Evolutionary conservation across 2,113 vertebrate species (phyloP).

Genomic region (Meleagris gallopavo): DNA sequence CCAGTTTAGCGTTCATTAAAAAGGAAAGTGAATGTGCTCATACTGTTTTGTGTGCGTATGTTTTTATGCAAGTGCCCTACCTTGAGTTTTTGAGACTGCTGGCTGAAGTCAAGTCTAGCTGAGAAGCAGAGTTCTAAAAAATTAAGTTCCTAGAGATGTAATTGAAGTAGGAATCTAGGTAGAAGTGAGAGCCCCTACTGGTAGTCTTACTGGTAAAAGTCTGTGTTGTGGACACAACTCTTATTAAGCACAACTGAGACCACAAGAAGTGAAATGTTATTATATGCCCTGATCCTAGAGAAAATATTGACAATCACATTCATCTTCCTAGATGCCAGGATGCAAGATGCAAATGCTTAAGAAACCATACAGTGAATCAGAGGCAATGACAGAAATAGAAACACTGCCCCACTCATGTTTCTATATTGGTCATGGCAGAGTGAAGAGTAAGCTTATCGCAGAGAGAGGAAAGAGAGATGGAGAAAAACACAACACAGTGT

Average conservation of each 20-base stretch:
- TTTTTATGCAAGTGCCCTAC: background rate
- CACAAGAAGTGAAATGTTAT: background rate
- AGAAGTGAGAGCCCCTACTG: background rate
- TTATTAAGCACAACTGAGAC: background rate
- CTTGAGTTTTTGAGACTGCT: background rate
- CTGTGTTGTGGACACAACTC: background rate
- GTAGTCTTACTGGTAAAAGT: background rate
- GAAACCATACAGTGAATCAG: slow-evolving; percentile 31
- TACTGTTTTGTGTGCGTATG: background rate
- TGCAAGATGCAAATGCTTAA: slow-evolving; percentile 23
- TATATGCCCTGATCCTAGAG: background rate
- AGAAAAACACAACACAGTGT: background rate
- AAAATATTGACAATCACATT: background rate
- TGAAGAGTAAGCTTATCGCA: background rate
- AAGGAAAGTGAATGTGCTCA: background rate
- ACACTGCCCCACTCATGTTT: background rate
- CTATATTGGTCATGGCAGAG: background rate
- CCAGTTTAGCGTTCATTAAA: background rate
- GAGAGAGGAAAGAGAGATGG: background rate
- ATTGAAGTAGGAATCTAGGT: background rate
- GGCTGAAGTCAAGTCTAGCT: background rate
- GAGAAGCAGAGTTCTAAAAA: background rate
- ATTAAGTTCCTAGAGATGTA: background rate
- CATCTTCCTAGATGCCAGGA: background rate
- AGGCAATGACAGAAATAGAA: slow-evolving; percentile 51